phyloP scores from a whole-genome alignment of 2,888 invertebrate genomes.

The Electrophaes corylata region DNA sequence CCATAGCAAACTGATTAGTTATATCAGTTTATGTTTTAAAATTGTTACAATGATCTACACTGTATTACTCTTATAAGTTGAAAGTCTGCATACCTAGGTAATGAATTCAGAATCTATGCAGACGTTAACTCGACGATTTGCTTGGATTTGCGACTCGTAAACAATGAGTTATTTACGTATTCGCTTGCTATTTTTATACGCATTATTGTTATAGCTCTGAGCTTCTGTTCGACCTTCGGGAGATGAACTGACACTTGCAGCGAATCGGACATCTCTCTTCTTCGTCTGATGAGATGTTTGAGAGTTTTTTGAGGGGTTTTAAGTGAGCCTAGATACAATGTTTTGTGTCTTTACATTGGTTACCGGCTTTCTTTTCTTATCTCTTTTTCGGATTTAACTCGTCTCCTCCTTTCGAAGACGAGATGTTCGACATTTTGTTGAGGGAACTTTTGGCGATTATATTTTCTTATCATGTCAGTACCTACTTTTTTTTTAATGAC shows the following conservation, averaged over 20 bases:
- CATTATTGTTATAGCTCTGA: constrained; percentile 46
- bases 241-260: background rate
- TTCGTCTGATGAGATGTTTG: no score
- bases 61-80: no score
- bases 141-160: constrained; percentile 44
- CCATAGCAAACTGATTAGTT: background rate
- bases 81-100: background rate
- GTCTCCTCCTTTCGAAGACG: no score
- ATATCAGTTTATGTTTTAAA: background rate
- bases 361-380: no score
- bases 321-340: no score
- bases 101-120: constrained; percentile 4
- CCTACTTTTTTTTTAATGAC: no score
- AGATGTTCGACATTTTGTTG: no score
- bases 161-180: constrained; percentile 47
- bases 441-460: no score
- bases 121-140: constrained; percentile 30
- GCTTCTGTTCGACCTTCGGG: constrained; percentile 35
- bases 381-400: no score
- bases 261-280: background rate
- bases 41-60: background rate
- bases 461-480: no score
- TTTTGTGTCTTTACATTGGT: no score
- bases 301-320: no score
- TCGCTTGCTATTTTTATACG: constrained; percentile 43